These are phyloP conservation scores for Vulpes lagopus DNA, from an alignment of 2,113 vertebrate species.

Conservation along the genomic window DNA sequence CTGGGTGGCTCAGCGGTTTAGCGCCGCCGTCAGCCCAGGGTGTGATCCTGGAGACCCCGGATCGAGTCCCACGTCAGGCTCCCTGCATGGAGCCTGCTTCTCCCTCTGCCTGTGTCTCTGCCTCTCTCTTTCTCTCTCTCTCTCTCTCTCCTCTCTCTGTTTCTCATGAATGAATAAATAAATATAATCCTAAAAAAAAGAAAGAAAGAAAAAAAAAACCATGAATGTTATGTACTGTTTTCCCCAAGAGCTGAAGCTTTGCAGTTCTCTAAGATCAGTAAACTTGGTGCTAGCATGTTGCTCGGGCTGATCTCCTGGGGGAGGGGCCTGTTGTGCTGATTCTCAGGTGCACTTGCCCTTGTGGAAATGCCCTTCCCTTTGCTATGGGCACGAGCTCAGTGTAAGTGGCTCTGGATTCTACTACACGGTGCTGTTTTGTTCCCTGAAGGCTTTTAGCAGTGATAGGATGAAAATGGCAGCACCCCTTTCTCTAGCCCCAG, in stretches of 20 bases:
- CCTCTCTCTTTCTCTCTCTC: too few relatives aligned
- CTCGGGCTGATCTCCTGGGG: not conserved
- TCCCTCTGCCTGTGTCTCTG: too few relatives aligned
- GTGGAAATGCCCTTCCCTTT: not conserved
- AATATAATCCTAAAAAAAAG: not conserved
- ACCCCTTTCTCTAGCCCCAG: not conserved
- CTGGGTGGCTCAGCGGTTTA: too few relatives aligned
- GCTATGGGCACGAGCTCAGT: not conserved
- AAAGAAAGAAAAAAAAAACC: not conserved
- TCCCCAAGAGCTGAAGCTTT: not conserved
- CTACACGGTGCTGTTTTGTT: not conserved
- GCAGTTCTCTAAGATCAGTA: not conserved
- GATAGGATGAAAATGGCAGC: not conserved
- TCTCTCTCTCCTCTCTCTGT: too few relatives aligned
- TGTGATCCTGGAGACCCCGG: too few relatives aligned
- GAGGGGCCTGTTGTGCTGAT: not conserved
- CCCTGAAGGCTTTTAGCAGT: not conserved
- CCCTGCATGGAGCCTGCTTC: too few relatives aligned
- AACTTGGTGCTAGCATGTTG: not conserved
- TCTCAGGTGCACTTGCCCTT: not conserved
- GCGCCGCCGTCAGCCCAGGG: too few relatives aligned
- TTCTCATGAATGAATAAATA: too few relatives aligned
- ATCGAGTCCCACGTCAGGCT: too few relatives aligned
- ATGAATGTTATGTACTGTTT: not conserved
- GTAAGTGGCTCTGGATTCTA: not conserved